Conservation (phyloP, 2,113 vertebrate species). For the Varanus salvator region DNA sequence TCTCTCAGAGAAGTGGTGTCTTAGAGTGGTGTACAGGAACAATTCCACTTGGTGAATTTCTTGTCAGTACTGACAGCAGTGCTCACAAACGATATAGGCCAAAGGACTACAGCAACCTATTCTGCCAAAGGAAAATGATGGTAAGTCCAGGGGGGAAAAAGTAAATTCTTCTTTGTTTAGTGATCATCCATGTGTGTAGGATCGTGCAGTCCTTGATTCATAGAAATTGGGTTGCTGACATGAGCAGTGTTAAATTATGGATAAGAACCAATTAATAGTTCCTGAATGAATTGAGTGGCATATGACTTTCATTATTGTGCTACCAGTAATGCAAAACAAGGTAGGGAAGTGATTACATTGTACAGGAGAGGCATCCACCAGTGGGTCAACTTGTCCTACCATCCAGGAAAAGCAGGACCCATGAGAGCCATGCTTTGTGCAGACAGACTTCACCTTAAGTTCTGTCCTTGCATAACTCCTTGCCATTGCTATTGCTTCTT, state of each 20-base stretch:
- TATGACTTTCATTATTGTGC: not conserved
- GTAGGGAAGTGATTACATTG: not conserved
- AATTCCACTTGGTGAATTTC: constrained; percentile 91
- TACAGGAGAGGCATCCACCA: too few relatives aligned
- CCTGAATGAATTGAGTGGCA: not conserved
- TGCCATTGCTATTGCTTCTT: too few relatives aligned
- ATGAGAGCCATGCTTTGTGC: too few relatives aligned
- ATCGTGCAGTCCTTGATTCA: not conserved
- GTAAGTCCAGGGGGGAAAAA: constrained; percentile 72
- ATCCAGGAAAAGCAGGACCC: too few relatives aligned
- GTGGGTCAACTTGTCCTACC: too few relatives aligned
- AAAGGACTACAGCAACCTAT: constrained; percentile 77
- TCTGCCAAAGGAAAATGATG: constrained; percentile 88
- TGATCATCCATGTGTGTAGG: not conserved
- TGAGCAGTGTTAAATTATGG: not conserved
- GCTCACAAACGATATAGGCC: constrained; percentile 93
- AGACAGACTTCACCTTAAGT: too few relatives aligned
- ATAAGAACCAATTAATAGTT: not conserved
- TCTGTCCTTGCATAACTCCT: too few relatives aligned
- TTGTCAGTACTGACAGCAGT: constrained; percentile 84
- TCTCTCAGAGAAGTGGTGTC: constrained; percentile 94
- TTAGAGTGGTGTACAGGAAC: constrained; percentile 98
- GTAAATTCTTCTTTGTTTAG: not conserved
- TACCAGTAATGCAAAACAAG: not conserved
- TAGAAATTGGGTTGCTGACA: not conserved